A percentile compares a stretch with the other conserved stretches of the same genome.
Conservation (phyloP, 35 echinoderm and acorn worm genomes). For the Lytechinus pictus region DNA sequence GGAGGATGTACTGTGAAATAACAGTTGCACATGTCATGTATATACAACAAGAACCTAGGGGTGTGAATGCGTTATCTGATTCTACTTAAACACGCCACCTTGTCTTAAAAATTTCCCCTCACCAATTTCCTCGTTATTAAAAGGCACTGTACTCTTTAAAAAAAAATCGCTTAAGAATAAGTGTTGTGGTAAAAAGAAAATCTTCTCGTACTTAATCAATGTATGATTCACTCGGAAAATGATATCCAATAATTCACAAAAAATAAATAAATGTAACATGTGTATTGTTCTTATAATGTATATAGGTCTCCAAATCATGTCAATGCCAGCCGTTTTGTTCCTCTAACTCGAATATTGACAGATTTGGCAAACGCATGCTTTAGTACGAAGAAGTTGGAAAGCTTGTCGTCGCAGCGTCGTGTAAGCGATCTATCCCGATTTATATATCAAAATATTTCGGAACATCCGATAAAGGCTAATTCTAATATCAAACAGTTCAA, state of each 20-base stretch:
- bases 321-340: background rate
- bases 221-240: background rate
- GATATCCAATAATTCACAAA: too few species aligned
- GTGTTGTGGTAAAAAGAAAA: too few species aligned
- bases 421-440: too few species aligned
- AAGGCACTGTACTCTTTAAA: background rate
- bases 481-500: too few species aligned
- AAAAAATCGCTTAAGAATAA: background rate
- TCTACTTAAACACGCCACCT: background rate
- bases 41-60: background rate
- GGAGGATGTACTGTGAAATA: slow-evolving; percentile 1
- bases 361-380: background rate
- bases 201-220: background rate
- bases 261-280: background rate
- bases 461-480: too few species aligned
- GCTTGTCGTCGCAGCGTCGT: too few species aligned
- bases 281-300: background rate
- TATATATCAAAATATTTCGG: too few species aligned
- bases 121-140: background rate
- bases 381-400: too few species aligned
- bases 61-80: background rate
- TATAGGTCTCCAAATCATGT: background rate
- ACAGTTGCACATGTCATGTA: background rate
- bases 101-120: background rate
- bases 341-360: background rate